A percentile compares a stretch with the other conserved stretches of the same genome.
phyloP scores from a whole-genome alignment of 2,888 invertebrate species.

The Thumatha senex region DNA sequence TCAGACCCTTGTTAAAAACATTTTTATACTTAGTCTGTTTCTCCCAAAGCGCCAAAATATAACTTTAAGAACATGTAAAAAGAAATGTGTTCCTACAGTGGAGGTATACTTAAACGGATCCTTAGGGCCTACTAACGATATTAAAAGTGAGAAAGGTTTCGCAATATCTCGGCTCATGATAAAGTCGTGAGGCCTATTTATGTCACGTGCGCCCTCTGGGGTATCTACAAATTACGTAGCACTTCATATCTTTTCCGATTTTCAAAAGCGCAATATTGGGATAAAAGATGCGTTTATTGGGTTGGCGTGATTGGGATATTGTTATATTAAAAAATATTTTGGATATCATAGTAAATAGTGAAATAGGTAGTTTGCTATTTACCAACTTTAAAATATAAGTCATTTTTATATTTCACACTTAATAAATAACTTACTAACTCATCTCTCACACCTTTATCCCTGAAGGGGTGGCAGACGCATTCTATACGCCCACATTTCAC shows the following conservation, averaged over 20 bases:
- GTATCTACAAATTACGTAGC: slow-evolving; percentile 14
- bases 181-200: slow-evolving; percentile 32
- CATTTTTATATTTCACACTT: too few relatives aligned
- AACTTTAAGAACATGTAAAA: too few relatives aligned
- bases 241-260: slow-evolving; percentile 10
- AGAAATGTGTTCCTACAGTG: too few relatives aligned
- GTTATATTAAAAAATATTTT: background rate
- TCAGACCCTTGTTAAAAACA: background rate
- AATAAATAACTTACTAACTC: too few relatives aligned
- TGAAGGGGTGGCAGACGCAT: too few relatives aligned
- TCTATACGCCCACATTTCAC: too few relatives aligned
- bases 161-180: slow-evolving; percentile 39
- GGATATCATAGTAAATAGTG: background rate
- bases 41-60: background rate
- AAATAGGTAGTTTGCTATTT: too few relatives aligned
- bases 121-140: slow-evolving; percentile 2
- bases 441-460: too few relatives aligned
- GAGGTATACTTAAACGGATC: background rate
- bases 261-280: background rate
- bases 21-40: background rate
- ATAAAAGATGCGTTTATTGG: slow-evolving; percentile 3
- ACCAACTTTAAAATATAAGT: too few relatives aligned
- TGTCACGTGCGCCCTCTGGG: slow-evolving; percentile 22
- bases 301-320: background rate
- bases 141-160: slow-evolving; percentile 15